Base-by-base conservation (phyloP, 2,888 invertebrate genomes). In the Mythimna loreyi region DNA sequence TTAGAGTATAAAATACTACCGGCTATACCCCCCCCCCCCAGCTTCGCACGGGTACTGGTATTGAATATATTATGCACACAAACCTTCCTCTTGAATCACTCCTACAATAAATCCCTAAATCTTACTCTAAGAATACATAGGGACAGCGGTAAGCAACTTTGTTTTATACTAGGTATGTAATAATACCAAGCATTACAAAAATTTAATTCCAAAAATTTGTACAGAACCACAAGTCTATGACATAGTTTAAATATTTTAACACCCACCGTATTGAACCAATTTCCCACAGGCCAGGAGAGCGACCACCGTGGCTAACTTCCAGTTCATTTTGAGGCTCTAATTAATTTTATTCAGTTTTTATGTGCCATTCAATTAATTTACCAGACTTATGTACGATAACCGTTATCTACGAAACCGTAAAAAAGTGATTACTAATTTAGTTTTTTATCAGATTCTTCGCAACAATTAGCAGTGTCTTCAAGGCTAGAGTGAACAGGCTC, bases 291-390 rank as follows among this genome's bases (percentile, higher is more conserved):
- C 70, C 67, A 67, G 65, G 65, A 67, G 71, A 49, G 64, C 78
- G 72, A 71, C 84, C 84, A 76, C 85, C 82, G 75, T 66, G 67
- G 47, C 58, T 63, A 68, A 72, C 74, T 57, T 70, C 66, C 75
- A 68, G 61, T 69, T 74, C 71, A 78, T 70, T 67, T 64, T 67
- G 58, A 23, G 53, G 62, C 60, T 67, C 63, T 75, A 78, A 82
- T 84, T 84, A 75, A 80, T 82, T 82, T 75, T 75, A 77, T 82
- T 67, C 65, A n/a, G 40, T 65, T 80, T 84, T 81, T 67, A 84
- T 82, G 71, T 69, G 59, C 67, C 45, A 61, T 50, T 33, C 52
- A 73, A 74, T 73, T 67, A 81, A 82, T 74, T 13, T 43, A 40
- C 58, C 61, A 47, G 40, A 67, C 7, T 43, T 70, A 76, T 79